These are phyloP conservation scores for Malurus leucopterus DNA, from an alignment of 2,797 vertebrate species.

Conservation along the genomic window DNA sequence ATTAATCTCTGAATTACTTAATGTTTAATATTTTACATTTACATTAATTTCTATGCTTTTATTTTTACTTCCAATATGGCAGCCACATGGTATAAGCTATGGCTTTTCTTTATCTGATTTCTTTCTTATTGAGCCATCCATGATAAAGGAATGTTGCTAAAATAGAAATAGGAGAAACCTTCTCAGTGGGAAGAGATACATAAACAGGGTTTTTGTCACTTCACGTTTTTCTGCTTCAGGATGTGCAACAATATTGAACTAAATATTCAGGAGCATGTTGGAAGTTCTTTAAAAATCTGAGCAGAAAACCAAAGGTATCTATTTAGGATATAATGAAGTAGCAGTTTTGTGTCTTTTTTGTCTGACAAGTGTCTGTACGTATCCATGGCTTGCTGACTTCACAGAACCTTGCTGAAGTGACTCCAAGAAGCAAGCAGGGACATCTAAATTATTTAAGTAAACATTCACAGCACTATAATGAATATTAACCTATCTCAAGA, in stretches of 20 bases:
- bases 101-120: not conserved
- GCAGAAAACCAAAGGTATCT: not conserved
- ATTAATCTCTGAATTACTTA: not conserved
- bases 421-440: not conserved
- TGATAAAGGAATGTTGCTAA: not conserved
- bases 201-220: not conserved
- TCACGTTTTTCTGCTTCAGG: not conserved
- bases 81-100: not conserved
- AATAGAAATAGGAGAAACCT: not conserved
- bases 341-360: not conserved
- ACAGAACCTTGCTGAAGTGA: conserved; percentile 17
- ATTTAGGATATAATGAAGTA: not conserved
- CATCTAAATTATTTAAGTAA: conserved; percentile 51
- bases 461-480: not conserved
- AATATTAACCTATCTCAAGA: not conserved
- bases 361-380: not conserved
- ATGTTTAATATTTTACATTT: not conserved
- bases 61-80: not conserved
- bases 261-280: not conserved
- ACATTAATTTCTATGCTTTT: not conserved
- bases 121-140: not conserved
- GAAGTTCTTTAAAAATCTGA: conserved; percentile 5
- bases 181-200: not conserved
- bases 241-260: not conserved
- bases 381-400: not conserved